phyloP scores from a whole-genome alignment of 1,140 invertebrate species.

The Drosophila seguyi region DNA sequence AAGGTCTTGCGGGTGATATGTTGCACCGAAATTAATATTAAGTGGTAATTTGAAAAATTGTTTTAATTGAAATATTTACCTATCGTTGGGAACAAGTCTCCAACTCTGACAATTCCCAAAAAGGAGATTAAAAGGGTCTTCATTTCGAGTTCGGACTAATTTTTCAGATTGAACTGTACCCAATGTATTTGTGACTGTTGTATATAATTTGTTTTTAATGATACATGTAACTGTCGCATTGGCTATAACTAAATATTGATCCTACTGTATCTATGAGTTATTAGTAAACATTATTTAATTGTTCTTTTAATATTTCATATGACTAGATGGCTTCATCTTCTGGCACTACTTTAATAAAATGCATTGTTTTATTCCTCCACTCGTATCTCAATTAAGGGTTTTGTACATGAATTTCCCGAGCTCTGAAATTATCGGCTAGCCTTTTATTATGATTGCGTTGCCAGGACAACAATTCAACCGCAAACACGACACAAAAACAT shows the following conservation, averaged over 20 bases:
- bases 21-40: too few relatives aligned
- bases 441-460: slow-evolving; percentile 40
- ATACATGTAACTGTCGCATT: too few relatives aligned
- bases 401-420: background rate
- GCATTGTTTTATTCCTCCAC: background rate
- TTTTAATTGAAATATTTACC: background rate
- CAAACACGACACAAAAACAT: slow-evolving; percentile 34
- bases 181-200: background rate
- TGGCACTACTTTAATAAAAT: background rate
- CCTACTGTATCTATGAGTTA: background rate
- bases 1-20: too few relatives aligned
- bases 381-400: slow-evolving; percentile 47
- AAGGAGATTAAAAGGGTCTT: background rate
- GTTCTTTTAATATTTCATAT: background rate
- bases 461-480: slow-evolving; percentile 50
- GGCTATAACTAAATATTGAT: background rate
- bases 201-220: too few relatives aligned
- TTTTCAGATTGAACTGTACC: background rate
- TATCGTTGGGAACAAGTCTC: background rate
- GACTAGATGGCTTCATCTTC: background rate
- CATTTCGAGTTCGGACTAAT: background rate
- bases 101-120: background rate
- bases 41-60: too few relatives aligned
- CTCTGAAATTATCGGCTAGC: slow-evolving; percentile 20
- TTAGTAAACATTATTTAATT: background rate